Evolutionary conservation across 2,113 vertebrate genomes (phyloP), one percentile per base, ranked within the genome.

Genomic region (Strigops habroptila): DNA sequence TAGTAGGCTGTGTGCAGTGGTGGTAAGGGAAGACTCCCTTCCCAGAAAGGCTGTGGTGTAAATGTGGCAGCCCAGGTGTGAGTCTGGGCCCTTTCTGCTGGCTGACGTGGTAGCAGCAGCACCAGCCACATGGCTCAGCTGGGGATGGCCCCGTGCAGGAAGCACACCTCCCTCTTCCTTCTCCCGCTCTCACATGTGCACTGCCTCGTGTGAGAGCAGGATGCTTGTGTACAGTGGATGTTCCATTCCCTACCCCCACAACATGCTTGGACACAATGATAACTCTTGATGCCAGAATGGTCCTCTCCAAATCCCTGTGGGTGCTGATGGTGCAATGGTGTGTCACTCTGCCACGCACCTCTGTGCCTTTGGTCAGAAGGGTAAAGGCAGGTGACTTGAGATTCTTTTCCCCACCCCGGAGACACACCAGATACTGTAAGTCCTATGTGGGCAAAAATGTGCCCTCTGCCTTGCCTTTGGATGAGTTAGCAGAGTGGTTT

Each of bases 221-320:
- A 39, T 39, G 39, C 39, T 39, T 39, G 39, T 53, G 10, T 63
- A 33, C 21, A 52, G 63, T 27, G 74, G 18, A 19, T 28, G 23
- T 10, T 78, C 39, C 53, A 69, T 74, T 18, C 31, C 8, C 49
- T 74, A 12, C 39, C 27, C 80, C 16, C 41, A 44, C 19, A 43
- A 13, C 0, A 4, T 65, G 3, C 41, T n/a, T 70, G 43, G 43
- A 25, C n/a, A 16, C 0, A 0, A 19, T 75, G 49, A 57, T 33
- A 69, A 15, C 14, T 22, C 7, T 33, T 23, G 30, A 8, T 49
- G 65, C 4, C 43, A 65, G 24, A 69, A 41, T 7, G 18, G 3
- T 35, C 12, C 21, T 74, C 49, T 78, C 24, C 33, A 74, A 14
- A 78, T 65, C 60, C 30, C 55, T 55, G 18, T 5, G 7, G 30